Base-by-base conservation (phyloP, 2,888 invertebrate genomes). In the Leptinotarsa peninsularis region DNA sequence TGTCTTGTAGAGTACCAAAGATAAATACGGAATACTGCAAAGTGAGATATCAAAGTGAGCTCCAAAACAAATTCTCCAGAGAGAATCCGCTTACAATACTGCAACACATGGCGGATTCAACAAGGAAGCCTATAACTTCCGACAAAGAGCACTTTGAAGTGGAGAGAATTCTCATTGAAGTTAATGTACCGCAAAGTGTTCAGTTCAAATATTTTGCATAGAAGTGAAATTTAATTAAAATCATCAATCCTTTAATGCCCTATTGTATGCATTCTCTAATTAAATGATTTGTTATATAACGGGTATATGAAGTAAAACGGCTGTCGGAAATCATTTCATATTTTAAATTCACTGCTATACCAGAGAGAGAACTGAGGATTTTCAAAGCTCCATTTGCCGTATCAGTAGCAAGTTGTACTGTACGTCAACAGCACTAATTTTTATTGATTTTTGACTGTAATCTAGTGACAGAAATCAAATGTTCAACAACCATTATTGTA, bases 201-300 rank as follows among this genome's bases (percentile, higher is more conserved):
- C 13, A 21, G 21, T 7, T 18, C 2, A 18, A 58, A 58, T 21
- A 23, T 58, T 10, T 58, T 21, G 21, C 14, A 23, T 14, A 23
- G 58, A 23, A 58, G 15, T 58, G 27, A 21, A 58, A 58, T 23
- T 58, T 58, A 58, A 58, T 58, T 58, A 27, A 23, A 15, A 58
- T 13, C 58, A 58, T 58, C 0, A 4, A 2, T 58, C 58, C 23
- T 21, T 21, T 58, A 1, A 15, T 23, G 58, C 15, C 1, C 23
- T 58, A 14, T 23, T 58, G 21, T 23, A 4, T 4, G 15, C 23
- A 10, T 58, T 23, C 18, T 10, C 21, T 21, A 21, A 58, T 17
- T 21, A 15, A 58, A 58, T 5, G 1, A 58, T 23, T 58, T 21
- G 15, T 58, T 15, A 3, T 21, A 21, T 21, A 14, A 18, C 18